Percentiles rank a stretch among this genome's conserved stretches.
Evolutionary conservation across 2,888 invertebrate genomes (phyloP).

Genomic region (Leptopilina syphax): DNA sequence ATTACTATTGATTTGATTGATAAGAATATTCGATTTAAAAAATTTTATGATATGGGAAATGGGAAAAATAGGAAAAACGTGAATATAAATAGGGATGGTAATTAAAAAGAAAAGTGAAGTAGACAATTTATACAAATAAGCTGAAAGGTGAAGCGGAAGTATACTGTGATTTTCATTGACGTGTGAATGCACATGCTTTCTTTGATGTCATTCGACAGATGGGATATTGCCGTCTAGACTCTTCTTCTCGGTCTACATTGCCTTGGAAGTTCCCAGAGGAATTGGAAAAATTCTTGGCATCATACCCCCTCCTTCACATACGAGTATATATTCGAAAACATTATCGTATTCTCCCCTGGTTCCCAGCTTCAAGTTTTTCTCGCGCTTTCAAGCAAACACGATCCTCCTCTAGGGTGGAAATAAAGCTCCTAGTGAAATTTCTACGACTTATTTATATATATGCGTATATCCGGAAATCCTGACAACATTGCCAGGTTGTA

Average conservation of each 20-base stretch:
- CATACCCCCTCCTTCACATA: conserved; percentile 37
- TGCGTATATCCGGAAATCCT: neutral
- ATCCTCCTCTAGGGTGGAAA: conserved; percentile 15
- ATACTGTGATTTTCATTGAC: conserved; percentile 55
- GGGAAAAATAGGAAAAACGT: too few relatives aligned
- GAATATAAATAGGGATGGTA: too few relatives aligned
- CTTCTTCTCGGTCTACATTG: conserved; percentile 54
- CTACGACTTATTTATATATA: conserved; percentile 2
- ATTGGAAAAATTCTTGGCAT: conserved; percentile 55
- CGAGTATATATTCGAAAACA: conserved; percentile 53
- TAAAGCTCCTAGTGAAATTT: conserved; percentile 11
- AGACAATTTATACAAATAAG: neutral
- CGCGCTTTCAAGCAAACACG: conserved; percentile 18
- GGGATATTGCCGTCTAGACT: conserved; percentile 69
- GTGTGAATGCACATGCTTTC: conserved; percentile 66
- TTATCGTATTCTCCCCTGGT: conserved; percentile 61
- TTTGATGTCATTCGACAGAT: conserved; percentile 72
- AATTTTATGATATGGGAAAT: too few relatives aligned
- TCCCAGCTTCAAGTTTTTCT: conserved; percentile 26
- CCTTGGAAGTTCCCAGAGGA: conserved; percentile 64
- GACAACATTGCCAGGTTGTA: neutral
- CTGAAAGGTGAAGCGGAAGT: neutral
- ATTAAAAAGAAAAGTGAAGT: neutral
- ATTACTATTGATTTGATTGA: too few relatives aligned
- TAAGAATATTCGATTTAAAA: too few relatives aligned